Evolutionary conservation across 2,113 vertebrate species (phyloP).

Genomic region (Sceloporus tristichus): DNA sequence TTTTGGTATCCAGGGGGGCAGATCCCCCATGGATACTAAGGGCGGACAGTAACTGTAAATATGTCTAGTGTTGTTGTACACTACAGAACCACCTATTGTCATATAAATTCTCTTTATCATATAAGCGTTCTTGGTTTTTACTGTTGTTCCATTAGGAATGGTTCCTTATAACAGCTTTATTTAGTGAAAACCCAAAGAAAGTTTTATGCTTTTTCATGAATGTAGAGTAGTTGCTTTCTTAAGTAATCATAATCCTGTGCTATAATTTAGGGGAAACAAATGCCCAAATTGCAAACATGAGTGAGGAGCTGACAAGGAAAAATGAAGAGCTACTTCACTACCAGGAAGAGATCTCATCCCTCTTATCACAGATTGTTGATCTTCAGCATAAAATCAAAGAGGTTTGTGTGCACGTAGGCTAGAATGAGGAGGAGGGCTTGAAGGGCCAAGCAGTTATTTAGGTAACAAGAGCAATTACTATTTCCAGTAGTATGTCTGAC

Average conservation of each 20-base stretch:
- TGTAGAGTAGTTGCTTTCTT: neutral
- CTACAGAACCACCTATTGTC: neutral
- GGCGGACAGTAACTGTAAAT: too few species aligned
- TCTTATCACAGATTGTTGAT: slow-evolving; percentile 94
- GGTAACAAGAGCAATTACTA: neutral
- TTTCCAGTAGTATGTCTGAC: neutral
- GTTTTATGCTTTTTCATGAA: neutral
- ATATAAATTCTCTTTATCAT: neutral
- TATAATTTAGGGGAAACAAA: slow-evolving; percentile 90
- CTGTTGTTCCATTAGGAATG: neutral
- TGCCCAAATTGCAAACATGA: slow-evolving; percentile 91
- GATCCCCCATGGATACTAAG: too few species aligned
- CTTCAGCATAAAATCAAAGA: slow-evolving; percentile 95
- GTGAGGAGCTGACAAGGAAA: slow-evolving; percentile 91
- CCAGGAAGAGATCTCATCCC: slow-evolving; percentile 95
- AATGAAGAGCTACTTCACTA: slow-evolving; percentile 90
- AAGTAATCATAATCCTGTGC: neutral
- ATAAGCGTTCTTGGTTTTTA: neutral
- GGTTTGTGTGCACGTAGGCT: slow-evolving; percentile 59
- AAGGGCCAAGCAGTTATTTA: slow-evolving; percentile 9
- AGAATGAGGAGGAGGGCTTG: neutral
- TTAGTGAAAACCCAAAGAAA: neutral
- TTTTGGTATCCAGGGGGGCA: too few species aligned
- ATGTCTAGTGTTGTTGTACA: neutral
- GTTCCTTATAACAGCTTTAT: neutral